These are phyloP conservation scores for Caenorhabditis zanzibari DNA, from an alignment of 2,888 invertebrate species.

Conservation along the genomic window DNA sequence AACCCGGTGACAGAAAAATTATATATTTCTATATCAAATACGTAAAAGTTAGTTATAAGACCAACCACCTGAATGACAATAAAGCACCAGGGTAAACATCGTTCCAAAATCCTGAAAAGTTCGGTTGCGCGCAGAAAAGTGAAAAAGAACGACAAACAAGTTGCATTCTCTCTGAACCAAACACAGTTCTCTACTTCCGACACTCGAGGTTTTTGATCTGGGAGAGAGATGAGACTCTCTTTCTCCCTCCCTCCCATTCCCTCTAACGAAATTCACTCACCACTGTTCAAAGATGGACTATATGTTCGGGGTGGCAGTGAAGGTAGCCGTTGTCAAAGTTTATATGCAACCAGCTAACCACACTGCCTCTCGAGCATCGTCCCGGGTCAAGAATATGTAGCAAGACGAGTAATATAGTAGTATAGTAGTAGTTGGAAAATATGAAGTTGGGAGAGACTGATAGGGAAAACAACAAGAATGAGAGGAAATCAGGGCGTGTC, in stretches of 20 bases:
- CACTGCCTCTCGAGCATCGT: conserved; percentile 74
- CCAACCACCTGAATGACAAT: conserved; percentile 8
- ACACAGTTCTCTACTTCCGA: conserved; percentile 17
- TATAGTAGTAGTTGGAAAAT: background rate
- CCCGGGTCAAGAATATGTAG: conserved; percentile 10
- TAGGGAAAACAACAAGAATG: conserved; percentile 4
- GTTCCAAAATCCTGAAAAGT: conserved; percentile 33
- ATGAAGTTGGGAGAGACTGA: background rate
- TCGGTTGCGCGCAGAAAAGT: conserved; percentile 30
- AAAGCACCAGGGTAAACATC: conserved; percentile 46
- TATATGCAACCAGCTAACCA: conserved; percentile 78
- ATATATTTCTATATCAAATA: conserved; percentile 1
- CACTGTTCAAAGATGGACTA: conserved; percentile 60
- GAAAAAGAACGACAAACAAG: conserved; percentile 60
- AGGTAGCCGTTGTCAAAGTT: conserved; percentile 74
- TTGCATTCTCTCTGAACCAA: conserved; percentile 46
- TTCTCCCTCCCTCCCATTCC: background rate
- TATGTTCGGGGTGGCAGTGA: conserved; percentile 74
- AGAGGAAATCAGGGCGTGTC: conserved; percentile 25
- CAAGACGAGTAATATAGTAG: background rate
- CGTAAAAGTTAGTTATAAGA: background rate
- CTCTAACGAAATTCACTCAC: conserved; percentile 54
- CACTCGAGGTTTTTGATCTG: conserved; percentile 41
- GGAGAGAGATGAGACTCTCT: conserved; percentile 26
- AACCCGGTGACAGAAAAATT: background rate